Evolutionary conservation across 2,113 vertebrate species (phyloP).

Genomic region (Marcusenius ussheri): DNA sequence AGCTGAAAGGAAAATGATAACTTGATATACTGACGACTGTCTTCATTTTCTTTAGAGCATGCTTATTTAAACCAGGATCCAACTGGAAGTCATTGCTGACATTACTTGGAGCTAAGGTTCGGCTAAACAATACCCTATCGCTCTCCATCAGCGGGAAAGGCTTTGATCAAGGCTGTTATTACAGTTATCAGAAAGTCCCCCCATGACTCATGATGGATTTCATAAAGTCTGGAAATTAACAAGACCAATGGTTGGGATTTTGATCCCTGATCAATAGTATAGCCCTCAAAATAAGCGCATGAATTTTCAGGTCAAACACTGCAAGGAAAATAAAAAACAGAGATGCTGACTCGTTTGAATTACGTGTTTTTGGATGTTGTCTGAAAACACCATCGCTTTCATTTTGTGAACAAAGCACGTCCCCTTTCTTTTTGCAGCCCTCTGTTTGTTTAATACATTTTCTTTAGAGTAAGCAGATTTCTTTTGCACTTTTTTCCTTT

Average conservation of each 20-base stretch:
- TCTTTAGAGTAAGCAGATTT: background rate
- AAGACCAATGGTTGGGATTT: background rate
- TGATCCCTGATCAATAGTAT: background rate
- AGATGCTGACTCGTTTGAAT: background rate
- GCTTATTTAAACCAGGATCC: background rate
- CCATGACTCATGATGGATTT: background rate
- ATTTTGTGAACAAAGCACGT: background rate
- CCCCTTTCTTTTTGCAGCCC: background rate
- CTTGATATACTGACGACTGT: constrained; percentile 3
- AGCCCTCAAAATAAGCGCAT: background rate
- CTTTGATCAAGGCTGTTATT: background rate
- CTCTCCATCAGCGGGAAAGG: background rate
- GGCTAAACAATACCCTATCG: background rate
- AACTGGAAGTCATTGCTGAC: background rate
- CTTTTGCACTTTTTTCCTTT: background rate
- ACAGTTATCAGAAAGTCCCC: background rate
- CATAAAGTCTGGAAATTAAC: background rate
- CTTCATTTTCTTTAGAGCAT: background rate
- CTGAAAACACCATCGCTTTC: background rate
- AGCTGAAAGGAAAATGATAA: constrained; percentile 6
- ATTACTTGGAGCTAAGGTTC: background rate
- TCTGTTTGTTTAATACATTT: background rate
- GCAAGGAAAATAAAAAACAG: background rate
- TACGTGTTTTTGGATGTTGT: background rate
- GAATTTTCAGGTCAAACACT: background rate